Percentiles rank a stretch among this genome's conserved stretches.
Conservation (phyloP, 2,113 vertebrate species). For the Oryzias celebensis region DNA sequence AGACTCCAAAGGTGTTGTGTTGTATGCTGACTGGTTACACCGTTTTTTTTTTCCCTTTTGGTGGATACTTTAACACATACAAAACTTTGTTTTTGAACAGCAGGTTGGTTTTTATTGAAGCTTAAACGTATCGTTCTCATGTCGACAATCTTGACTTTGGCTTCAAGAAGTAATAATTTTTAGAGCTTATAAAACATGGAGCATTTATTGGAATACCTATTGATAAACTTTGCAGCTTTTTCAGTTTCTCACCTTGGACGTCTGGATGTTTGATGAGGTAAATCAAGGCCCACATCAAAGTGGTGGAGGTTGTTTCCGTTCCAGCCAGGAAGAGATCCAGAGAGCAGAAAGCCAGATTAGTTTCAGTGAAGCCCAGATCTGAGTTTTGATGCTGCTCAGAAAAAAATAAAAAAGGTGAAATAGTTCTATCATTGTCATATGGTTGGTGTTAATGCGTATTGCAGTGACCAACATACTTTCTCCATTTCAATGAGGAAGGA, state of each 20-base stretch:
- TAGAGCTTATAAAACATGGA: too few relatives aligned
- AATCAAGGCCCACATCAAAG: slow-evolving; percentile 83
- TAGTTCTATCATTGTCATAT: neutral
- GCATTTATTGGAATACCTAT: too few relatives aligned
- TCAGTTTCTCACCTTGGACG: slow-evolving; percentile 76
- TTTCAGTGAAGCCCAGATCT: slow-evolving; percentile 71
- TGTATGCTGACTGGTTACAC: too few relatives aligned
- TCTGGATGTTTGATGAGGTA: slow-evolving; percentile 81
- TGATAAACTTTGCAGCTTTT: too few relatives aligned
- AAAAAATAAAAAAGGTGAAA: slow-evolving; percentile 25
- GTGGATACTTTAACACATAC: too few relatives aligned
- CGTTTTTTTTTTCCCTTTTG: too few relatives aligned
- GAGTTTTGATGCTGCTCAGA: slow-evolving; percentile 27
- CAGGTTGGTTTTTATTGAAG: too few relatives aligned
- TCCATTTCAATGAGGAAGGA: slow-evolving; percentile 80
- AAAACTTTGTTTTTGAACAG: too few relatives aligned
- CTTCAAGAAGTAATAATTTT: too few relatives aligned
- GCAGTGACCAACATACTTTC: slow-evolving; percentile 62
- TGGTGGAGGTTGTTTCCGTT: slow-evolving; percentile 84
- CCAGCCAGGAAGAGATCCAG: slow-evolving; percentile 87
- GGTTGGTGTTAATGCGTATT: rapidly evolving
- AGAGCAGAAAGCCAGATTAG: slow-evolving; percentile 77
- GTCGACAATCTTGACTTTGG: too few relatives aligned
- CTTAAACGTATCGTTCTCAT: too few relatives aligned
- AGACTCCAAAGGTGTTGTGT: too few relatives aligned